Conservation (phyloP, 2,888 invertebrate genomes). For the Clivina fossor region DNA sequence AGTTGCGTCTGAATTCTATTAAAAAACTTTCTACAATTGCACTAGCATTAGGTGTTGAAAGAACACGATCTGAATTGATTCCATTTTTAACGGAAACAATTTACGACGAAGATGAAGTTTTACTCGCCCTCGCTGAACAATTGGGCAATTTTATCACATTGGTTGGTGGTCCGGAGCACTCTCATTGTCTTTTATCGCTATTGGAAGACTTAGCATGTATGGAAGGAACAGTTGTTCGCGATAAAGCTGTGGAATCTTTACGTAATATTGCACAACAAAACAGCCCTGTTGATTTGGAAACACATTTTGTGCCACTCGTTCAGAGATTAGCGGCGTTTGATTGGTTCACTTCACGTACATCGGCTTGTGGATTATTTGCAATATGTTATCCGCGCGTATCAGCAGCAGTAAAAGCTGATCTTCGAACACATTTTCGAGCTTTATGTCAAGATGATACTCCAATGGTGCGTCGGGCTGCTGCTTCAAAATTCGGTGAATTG, state of each 20-base stretch:
- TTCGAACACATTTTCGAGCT: conserved; percentile 87
- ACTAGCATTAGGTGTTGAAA: conserved; percentile 95
- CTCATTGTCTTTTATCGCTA: conserved; percentile 91
- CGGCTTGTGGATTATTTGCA: conserved; percentile 90
- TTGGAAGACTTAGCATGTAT: conserved; percentile 96
- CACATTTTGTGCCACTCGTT: conserved; percentile 93
- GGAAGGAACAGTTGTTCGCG: conserved; percentile 99
- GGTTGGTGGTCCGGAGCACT: conserved; percentile 96
- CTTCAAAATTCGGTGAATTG: conserved; percentile 96
- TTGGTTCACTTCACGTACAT: conserved; percentile 94
- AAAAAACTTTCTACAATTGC: conserved; percentile 99
- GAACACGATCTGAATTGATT: conserved; percentile 92
- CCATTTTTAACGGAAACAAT: conserved; percentile 99
- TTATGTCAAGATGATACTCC: conserved; percentile 99
- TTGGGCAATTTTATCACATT: conserved; percentile 93
- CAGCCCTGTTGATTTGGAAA: conserved; percentile 88
- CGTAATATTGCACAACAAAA: conserved; percentile 90
- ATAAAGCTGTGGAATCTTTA: conserved; percentile 97
- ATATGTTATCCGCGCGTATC: conserved; percentile 75
- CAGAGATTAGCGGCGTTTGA: conserved; percentile 90
- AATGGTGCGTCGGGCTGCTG: conserved; percentile 98
- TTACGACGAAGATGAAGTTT: conserved; percentile 99
- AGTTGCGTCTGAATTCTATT: conserved; percentile 93
- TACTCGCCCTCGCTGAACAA: conserved; percentile 96
- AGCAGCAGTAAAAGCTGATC: conserved; percentile 70